These are phyloP conservation scores for pig (Sus scrofa) DNA, from an alignment of 2,113 vertebrate genomes.

Conservation along the genomic window T2T-Sscrofa CM000821.6:53620001-53620500, in stretches of 20 bases:
- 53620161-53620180: conserved; percentile 34
- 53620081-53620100: conserved; percentile 45
- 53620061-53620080: conserved; percentile 42
- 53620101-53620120: not conserved
- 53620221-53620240: not conserved
- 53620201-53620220: not conserved
- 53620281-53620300: not conserved
- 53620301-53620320: not conserved
- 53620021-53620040: conserved; percentile 28
- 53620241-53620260: not conserved
- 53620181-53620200: not conserved
- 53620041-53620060: fast-evolving
- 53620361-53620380: not conserved
- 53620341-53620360: not conserved
- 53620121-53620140: not conserved
- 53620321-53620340: not conserved
- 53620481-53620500: no score
- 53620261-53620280: not conserved
- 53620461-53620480: no score
- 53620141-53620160: not conserved
- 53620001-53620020: not conserved
- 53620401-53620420: no score
- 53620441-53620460: no score
- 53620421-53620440: no score
- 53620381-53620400: not conserved